Conservation (phyloP, 2,888 invertebrate species). For the Thecocarcelia acutangulata region DNA sequence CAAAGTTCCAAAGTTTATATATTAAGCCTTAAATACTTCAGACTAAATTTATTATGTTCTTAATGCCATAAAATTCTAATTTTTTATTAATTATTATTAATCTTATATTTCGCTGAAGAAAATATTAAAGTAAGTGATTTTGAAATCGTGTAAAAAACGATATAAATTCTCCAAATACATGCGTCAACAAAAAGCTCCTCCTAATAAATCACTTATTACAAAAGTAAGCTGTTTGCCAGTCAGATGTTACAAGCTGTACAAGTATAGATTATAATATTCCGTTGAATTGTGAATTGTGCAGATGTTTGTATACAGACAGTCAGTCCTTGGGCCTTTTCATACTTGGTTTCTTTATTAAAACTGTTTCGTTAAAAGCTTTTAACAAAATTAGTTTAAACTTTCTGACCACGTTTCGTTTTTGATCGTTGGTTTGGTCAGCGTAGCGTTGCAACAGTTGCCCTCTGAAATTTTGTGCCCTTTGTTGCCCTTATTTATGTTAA, state of each 20-base stretch:
- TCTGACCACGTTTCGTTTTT: slow-evolving; percentile 80
- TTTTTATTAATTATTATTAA: no score
- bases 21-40: no score
- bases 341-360: slow-evolving; percentile 19
- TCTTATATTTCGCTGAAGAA: no score
- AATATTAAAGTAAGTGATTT: no score
- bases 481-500: slow-evolving; percentile 10
- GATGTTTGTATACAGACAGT: background rate
- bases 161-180: no score
- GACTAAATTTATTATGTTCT: no score
- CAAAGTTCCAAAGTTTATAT: no score
- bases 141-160: no score
- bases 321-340: background rate
- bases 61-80: no score
- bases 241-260: slow-evolving; percentile 27
- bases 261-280: slow-evolving; percentile 9
- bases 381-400: slow-evolving; percentile 81
- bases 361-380: slow-evolving; percentile 76
- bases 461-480: slow-evolving; percentile 40
- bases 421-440: slow-evolving; percentile 78
- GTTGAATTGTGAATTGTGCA: background rate
- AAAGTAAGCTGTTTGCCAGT: background rate
- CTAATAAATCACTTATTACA: background rate
- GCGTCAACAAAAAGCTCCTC: no score
- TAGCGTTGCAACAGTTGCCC: slow-evolving; percentile 76